Base-by-base conservation (phyloP, 2,113 vertebrate species). In the Cinclus cinclus region DNA sequence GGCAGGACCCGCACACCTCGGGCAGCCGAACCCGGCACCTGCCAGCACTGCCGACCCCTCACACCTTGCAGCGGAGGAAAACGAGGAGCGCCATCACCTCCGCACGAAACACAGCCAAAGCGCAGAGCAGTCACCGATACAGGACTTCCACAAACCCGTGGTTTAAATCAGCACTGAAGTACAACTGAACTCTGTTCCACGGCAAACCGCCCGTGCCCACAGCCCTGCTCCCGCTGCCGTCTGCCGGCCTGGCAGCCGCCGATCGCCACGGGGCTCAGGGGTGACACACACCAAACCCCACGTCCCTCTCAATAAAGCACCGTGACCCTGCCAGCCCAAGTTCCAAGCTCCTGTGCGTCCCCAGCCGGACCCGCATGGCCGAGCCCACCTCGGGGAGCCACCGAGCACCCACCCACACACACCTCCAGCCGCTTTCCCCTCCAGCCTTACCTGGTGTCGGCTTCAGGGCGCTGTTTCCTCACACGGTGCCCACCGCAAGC, bases 61-160 rank as follows among this genome's bases (percentile, higher is more conserved):
- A 11, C 3, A 1, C 14, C 42, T 5, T 4, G 44, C 7, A 37
- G 28, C 41, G 22, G 28, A 56, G 50, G 25, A 56, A 39, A 65
- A 19, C 1, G 15, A 53, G 28, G 25, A 49, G 33, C 25, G 21
- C 20, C 35, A 68, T 44, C 41, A 52, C 14, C 41, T n/a, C 55
- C n/a, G 0, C 15, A 1, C 6, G 58, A 69, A 65, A 70, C 21
- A 21, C 71, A 9, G 49, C 28, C 52, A 18, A 52, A 69, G n/a
- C 0, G 0, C 75, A 39, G 20, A 23, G 82, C 46, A 25, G 63
- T 28, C 50, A 53, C 39, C 16, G 8, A 12, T 1, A 41, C 23
- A 13, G 42, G 10, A 59, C 11, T 15, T 59, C 3, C 23, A 63
- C 47, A 62, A 62, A 37, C 11, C 16, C 13, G 28, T 6, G 41